These are phyloP conservation scores for Hepsetus odoe DNA, from an alignment of 2,113 vertebrate genomes.

Conservation along the genomic window DNA sequence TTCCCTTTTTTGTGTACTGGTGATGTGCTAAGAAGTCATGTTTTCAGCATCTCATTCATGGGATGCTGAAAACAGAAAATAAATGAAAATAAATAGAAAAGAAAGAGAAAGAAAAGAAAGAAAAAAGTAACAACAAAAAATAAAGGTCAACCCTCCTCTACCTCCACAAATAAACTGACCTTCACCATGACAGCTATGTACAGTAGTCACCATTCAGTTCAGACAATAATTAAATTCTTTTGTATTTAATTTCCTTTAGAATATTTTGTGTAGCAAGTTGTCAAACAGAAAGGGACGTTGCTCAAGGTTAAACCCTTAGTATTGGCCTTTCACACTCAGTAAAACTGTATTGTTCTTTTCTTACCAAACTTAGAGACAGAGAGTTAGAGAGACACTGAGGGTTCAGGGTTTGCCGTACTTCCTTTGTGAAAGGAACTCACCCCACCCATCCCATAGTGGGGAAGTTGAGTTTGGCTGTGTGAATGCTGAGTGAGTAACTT, in stretches of 20 bases:
- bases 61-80: background rate
- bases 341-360: slow-evolving; percentile 17
- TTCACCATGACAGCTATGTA: background rate
- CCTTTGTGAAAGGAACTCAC: slow-evolving; percentile 17
- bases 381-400: slow-evolving; percentile 5
- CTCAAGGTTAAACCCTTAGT: slow-evolving; percentile 12
- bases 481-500: slow-evolving; percentile 51
- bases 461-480: slow-evolving; percentile 26
- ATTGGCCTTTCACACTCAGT: background rate
- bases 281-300: background rate
- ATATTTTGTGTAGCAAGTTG: background rate
- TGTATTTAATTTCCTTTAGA: background rate
- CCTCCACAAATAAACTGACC: background rate
- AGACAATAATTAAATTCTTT: background rate
- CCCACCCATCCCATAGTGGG: background rate
- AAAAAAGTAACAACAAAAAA: background rate
- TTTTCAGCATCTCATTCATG: background rate
- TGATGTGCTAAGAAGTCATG: background rate
- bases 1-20: background rate
- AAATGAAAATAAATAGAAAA: no score
- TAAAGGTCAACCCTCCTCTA: slow-evolving; percentile 1
- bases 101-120: no score
- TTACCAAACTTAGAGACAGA: background rate
- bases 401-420: slow-evolving; percentile 6
- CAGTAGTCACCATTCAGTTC: background rate